These are phyloP conservation scores for Melanotaenia maccullochi DNA, from an alignment of 2,797 vertebrate genomes.

Conservation along the genomic window DNA sequence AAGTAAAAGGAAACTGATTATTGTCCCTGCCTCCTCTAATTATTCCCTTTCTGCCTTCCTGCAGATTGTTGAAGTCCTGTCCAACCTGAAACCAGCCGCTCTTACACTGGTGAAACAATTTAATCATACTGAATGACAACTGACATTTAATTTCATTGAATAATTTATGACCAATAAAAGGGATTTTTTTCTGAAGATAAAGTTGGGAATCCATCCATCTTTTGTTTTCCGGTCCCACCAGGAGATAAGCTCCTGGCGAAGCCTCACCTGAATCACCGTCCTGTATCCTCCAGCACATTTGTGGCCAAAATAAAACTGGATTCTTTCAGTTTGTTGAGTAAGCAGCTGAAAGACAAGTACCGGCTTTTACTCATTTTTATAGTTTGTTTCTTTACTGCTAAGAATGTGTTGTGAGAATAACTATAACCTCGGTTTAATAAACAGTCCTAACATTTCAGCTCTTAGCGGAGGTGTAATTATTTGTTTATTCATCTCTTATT, in stretches of 20 bases:
- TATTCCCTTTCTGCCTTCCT: conserved; percentile 36
- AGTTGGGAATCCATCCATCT: not conserved
- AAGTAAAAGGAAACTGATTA: not conserved
- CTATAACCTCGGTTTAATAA: not conserved
- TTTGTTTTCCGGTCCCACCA: too few relatives aligned
- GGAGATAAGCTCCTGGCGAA: not conserved
- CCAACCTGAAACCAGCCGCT: conserved; percentile 81
- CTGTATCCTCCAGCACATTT: not conserved
- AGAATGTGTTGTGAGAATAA: not conserved
- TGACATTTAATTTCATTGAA: not conserved
- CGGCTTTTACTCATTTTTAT: not conserved
- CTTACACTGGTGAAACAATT: conserved; percentile 88
- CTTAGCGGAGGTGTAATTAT: not conserved
- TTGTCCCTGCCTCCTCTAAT: conserved; percentile 23
- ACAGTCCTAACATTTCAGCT: conserved; percentile 8
- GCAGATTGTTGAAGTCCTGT: conserved; percentile 86
- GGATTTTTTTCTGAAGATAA: not conserved
- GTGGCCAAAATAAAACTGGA: not conserved
- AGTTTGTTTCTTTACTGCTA: not conserved
- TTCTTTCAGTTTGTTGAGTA: not conserved
- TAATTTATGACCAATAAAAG: not conserved
- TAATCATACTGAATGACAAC: not conserved
- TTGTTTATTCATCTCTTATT: conserved; percentile 8
- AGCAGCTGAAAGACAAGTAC: not conserved
- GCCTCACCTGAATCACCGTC: not conserved